A percentile compares a stretch with the other conserved stretches of the same genome.
phyloP scores from a whole-genome alignment of 2,888 invertebrate species.

The Tigriopus californicus region DNA sequence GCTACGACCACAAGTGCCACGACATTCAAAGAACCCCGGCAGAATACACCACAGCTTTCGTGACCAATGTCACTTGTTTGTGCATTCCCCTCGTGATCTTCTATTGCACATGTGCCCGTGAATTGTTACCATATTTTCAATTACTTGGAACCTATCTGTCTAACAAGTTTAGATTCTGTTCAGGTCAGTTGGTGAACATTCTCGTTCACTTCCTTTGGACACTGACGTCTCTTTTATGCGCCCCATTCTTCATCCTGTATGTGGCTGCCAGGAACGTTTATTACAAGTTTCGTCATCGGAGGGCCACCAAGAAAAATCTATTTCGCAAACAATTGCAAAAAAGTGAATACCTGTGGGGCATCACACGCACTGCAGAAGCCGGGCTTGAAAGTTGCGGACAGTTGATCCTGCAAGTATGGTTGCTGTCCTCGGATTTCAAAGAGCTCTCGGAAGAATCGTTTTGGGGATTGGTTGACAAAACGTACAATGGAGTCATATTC shows the following conservation, averaged over 20 bases:
- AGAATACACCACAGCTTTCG: conserved; percentile 2
- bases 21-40: background rate
- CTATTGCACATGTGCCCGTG: conserved; percentile 2
- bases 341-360: conserved; percentile 11
- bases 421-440: conserved; percentile 9
- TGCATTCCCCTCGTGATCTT: conserved; percentile 2
- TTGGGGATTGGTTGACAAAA: background rate
- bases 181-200: background rate
- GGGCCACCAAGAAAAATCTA: conserved; percentile 4
- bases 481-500: conserved; percentile 5
- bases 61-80: conserved; percentile 2
- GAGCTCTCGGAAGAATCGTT: conserved; percentile 2
- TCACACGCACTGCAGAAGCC: conserved; percentile 11
- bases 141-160: background rate
- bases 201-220: background rate
- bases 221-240: background rate
- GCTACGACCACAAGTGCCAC: background rate
- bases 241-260: background rate
- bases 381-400: conserved; percentile 9
- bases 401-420: conserved; percentile 9
- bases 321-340: conserved; percentile 3
- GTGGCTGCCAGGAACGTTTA: background rate
- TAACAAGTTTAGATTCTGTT: background rate
- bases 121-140: background rate
- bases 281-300: conserved; percentile 5